Conservation (phyloP, 2,888 invertebrate species). For the Hirtodrosophila alboralis region DNA sequence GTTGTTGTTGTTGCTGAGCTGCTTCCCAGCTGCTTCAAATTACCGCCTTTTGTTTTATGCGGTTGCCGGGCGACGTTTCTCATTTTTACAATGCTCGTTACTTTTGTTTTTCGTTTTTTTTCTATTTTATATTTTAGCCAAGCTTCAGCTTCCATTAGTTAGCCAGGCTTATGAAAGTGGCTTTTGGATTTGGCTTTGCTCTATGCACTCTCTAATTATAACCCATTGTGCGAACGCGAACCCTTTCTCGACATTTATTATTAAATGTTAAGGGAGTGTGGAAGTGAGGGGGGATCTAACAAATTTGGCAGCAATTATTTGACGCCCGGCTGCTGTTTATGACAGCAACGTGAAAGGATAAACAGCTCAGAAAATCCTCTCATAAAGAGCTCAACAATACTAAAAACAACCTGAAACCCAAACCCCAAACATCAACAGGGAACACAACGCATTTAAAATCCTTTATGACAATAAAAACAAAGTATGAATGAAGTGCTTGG, state of each 20-base stretch:
- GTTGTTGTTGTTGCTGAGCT: slow-evolving; percentile 26
- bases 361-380: slow-evolving; percentile 5
- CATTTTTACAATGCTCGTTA: slow-evolving; percentile 48
- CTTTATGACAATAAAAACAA: slow-evolving; percentile 36
- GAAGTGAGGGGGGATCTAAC: background rate
- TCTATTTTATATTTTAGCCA: slow-evolving; percentile 28
- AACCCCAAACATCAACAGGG: slow-evolving; percentile 8
- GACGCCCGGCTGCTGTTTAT: slow-evolving; percentile 39
- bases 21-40: slow-evolving; percentile 74
- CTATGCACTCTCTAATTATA: slow-evolving; percentile 62
- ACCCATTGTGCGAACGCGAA: slow-evolving; percentile 34
- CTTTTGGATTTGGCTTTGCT: slow-evolving; percentile 16
- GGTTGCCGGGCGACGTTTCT: slow-evolving; percentile 55
- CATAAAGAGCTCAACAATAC: too few species aligned
- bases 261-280: slow-evolving; percentile 1
- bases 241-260: slow-evolving; percentile 38
- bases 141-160: slow-evolving; percentile 57
- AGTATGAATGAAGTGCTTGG: background rate
- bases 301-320: slow-evolving; percentile 46
- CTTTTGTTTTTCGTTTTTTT: slow-evolving; percentile 22
- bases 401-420: background rate
- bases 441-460: slow-evolving; percentile 24
- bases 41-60: slow-evolving; percentile 68
- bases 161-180: slow-evolving; percentile 57
- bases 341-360: slow-evolving; percentile 33